phyloP scores from a whole-genome alignment of 2,888 invertebrate species.

The Gibbula magus region DNA sequence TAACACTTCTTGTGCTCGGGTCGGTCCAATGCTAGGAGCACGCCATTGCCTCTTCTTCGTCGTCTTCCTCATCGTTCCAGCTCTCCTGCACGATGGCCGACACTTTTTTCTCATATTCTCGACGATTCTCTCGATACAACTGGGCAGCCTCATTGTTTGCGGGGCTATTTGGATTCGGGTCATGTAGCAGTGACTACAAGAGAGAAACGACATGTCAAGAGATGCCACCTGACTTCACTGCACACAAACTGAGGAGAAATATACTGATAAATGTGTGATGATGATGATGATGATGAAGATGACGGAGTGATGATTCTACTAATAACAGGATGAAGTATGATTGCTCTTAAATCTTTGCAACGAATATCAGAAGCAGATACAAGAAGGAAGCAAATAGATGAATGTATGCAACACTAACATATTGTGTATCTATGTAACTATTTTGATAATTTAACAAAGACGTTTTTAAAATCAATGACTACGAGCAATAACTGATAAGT shows the following conservation, averaged over 20 bases:
- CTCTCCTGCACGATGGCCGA: constrained; percentile 99
- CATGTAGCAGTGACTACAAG: constrained; percentile 96
- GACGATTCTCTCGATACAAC: constrained; percentile 98
- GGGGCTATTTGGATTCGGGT: constrained; percentile 99
- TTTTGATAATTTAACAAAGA: too few relatives aligned
- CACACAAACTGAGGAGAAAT: not conserved
- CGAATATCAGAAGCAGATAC: not conserved
- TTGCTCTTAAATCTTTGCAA: constrained; percentile 19
- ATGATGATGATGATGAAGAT: not conserved
- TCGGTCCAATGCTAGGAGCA: constrained; percentile 10
- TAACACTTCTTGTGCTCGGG: not conserved
- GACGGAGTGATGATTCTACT: not conserved
- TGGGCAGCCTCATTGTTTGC: constrained; percentile 99
- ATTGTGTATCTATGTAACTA: too few relatives aligned
- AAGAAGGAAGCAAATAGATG: too few relatives aligned
- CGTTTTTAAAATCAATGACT: too few relatives aligned
- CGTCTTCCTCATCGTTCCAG: constrained; percentile 79
- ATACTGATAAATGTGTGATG: too few relatives aligned
- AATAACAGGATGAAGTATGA: not conserved
- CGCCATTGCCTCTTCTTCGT: constrained; percentile 52
- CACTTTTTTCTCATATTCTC: constrained; percentile 99
- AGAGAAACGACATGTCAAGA: constrained; percentile 32
- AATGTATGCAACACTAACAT: not conserved
- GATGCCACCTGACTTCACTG: not conserved
- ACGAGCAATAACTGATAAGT: too few relatives aligned